These are phyloP conservation scores for Mesaphorura yosii DNA, from an alignment of 1,140 invertebrate species.

Conservation along the genomic window DNA sequence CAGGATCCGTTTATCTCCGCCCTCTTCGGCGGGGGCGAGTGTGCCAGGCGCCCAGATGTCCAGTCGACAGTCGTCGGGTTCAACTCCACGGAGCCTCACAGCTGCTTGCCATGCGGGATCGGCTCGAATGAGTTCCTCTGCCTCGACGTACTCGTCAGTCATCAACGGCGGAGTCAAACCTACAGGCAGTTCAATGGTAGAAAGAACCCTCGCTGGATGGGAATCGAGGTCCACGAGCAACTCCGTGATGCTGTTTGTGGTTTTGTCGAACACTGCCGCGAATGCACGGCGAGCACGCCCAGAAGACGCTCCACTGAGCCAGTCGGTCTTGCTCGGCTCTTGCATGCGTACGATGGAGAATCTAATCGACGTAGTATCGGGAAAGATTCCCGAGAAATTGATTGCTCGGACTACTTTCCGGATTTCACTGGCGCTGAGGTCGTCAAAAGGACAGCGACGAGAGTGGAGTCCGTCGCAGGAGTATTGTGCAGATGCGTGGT, in stretches of 20 bases:
- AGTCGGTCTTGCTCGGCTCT: background rate
- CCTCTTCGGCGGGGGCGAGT: background rate
- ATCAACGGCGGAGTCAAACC: background rate
- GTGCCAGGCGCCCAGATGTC: background rate
- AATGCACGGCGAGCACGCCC: background rate
- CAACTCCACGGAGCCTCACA: background rate
- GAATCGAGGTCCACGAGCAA: background rate
- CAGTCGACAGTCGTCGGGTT: background rate
- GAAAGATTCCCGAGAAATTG: background rate
- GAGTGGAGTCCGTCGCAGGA: no score
- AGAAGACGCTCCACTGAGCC: background rate
- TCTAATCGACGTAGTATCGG: background rate
- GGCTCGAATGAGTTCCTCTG: background rate
- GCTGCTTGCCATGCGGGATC: background rate
- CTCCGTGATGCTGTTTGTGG: background rate
- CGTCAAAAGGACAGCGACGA: conserved; percentile 8
- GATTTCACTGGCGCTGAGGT: background rate
- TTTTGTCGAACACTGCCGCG: background rate
- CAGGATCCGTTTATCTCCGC: background rate
- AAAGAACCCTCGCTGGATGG: no score
- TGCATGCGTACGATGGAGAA: background rate
- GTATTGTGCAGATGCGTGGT: no score
- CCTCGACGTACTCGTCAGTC: background rate
- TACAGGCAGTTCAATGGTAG: background rate
- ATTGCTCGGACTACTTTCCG: background rate